Evolutionary conservation across 2,888 invertebrate genomes (phyloP).

Genomic region (Apodemia duryi): DNA sequence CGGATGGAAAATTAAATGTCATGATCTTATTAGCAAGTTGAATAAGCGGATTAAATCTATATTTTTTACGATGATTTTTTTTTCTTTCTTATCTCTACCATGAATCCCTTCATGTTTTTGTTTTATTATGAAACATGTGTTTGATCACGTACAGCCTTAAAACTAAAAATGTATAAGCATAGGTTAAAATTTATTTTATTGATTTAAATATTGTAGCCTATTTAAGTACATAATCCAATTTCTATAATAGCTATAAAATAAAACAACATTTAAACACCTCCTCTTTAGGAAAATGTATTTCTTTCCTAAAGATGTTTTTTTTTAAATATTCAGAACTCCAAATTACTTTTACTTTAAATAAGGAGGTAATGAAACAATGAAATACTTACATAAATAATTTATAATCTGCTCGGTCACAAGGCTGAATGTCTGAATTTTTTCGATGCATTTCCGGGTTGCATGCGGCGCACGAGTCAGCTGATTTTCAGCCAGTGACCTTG

Average conservation of each 20-base stretch:
- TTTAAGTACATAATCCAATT: too few species aligned
- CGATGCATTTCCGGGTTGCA: constrained; percentile 58
- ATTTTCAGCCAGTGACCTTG: constrained; percentile 69
- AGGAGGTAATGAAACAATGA: background rate
- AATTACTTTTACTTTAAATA: background rate
- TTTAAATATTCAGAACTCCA: background rate
- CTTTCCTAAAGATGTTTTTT: background rate
- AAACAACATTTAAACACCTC: too few species aligned
- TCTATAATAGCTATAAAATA: too few species aligned
- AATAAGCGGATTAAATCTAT: constrained; percentile 6
- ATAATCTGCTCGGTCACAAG: constrained; percentile 32
- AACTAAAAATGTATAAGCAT: too few species aligned
- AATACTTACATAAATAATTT: constrained; percentile 48
- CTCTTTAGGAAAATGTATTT: background rate
- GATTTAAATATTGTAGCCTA: too few species aligned
- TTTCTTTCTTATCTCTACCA: too few species aligned
- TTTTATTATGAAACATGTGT: too few species aligned
- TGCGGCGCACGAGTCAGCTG: constrained; percentile 66
- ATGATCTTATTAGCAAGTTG: constrained; percentile 21
- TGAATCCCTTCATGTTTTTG: too few species aligned
- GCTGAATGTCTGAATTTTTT: constrained; percentile 31
- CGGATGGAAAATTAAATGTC: constrained; percentile 53
- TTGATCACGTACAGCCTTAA: too few species aligned
- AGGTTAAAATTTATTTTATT: too few species aligned
- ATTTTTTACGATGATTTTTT: background rate